These are phyloP conservation scores for Archips xylosteana DNA, from an alignment of 2,888 invertebrate species.

Conservation along the genomic window DNA sequence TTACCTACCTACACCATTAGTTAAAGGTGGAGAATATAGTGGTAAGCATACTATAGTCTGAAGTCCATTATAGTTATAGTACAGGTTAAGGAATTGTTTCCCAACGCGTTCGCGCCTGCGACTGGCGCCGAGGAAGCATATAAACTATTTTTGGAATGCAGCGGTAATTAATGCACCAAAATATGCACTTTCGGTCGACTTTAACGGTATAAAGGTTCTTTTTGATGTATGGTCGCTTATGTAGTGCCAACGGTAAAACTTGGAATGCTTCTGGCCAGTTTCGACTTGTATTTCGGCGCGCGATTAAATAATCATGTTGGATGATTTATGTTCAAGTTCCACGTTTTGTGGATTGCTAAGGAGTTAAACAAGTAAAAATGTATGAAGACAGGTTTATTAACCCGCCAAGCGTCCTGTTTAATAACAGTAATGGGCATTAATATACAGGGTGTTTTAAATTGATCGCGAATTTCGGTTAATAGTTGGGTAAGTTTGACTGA, in stretches of 20 bases:
- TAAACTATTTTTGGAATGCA: slow-evolving; percentile 39
- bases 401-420: too few species aligned
- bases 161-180: slow-evolving; percentile 39
- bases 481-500: too few species aligned
- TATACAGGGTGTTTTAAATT: too few species aligned
- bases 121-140: slow-evolving; percentile 36
- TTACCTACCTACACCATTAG: too few species aligned
- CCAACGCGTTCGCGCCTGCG: slow-evolving; percentile 18
- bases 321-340: slow-evolving; percentile 10
- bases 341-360: not conserved
- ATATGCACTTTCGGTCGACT: slow-evolving; percentile 44
- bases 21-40: too few species aligned
- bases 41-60: too few species aligned
- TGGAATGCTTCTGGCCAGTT: slow-evolving; percentile 56
- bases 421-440: too few species aligned
- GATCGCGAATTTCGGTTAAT: too few species aligned
- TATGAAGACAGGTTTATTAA: not conserved
- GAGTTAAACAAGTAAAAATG: not conserved
- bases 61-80: not conserved
- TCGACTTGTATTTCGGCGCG: slow-evolving; percentile 55
- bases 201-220: slow-evolving; percentile 61
- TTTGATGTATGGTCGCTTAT: slow-evolving; percentile 55
- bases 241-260: slow-evolving; percentile 63
- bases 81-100: not conserved
- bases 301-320: slow-evolving; percentile 52